Percentiles rank a stretch among this genome's conserved stretches.
Conservation (phyloP, 2,113 vertebrate genomes). For the Rhipidura dahli region DNA sequence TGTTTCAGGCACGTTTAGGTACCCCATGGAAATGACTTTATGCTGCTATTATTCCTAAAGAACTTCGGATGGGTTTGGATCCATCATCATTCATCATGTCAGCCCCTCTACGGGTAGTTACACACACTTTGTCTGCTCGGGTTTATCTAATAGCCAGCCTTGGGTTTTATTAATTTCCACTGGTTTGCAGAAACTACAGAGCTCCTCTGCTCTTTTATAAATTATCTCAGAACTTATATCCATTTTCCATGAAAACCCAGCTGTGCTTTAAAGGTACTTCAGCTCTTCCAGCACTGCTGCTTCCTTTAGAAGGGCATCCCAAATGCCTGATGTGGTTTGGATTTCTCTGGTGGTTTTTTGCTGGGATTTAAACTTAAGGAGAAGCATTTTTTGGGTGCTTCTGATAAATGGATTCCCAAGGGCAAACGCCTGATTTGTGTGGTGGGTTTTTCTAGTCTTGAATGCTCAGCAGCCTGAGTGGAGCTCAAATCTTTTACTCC, state of each 20-base stretch:
- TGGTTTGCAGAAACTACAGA: background rate
- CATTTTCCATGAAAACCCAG: background rate
- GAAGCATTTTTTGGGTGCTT: background rate
- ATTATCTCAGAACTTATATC: background rate
- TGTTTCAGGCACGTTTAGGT: background rate
- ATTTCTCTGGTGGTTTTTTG: background rate
- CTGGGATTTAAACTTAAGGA: background rate
- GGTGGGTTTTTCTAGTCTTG: background rate
- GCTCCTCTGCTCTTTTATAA: background rate
- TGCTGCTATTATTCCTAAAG: slow-evolving; percentile 8
- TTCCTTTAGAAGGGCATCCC: background rate
- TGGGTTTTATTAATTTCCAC: slow-evolving; percentile 42
- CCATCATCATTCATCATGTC: slow-evolving; percentile 43
- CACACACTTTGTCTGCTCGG: slow-evolving; percentile 8
- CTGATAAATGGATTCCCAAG: background rate
- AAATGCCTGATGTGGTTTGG: background rate
- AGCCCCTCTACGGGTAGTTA: background rate
- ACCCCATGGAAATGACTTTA: background rate
- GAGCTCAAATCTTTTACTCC: background rate
- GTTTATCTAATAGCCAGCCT: background rate
- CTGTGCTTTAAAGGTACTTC: background rate
- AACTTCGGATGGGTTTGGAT: slow-evolving; percentile 5
- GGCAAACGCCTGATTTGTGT: background rate
- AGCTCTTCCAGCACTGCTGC: background rate
- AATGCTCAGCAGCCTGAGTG: background rate